Evolutionary conservation across 2,888 invertebrate species (phyloP).

Genomic region (Meteorus colon): DNA sequence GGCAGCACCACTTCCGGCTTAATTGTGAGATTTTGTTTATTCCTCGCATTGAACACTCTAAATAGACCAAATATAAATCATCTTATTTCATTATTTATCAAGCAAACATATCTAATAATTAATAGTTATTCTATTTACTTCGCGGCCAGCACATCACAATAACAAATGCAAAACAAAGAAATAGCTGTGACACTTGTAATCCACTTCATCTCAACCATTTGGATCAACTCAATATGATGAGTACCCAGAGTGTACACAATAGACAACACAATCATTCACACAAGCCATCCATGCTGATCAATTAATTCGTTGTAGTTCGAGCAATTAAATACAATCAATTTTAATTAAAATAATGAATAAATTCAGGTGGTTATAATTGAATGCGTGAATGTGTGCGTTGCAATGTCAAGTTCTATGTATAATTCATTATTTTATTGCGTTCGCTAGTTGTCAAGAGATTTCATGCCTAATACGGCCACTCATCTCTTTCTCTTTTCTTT

Average conservation of each 20-base stretch:
- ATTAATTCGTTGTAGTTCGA: slow-evolving; percentile 57
- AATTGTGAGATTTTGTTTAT: slow-evolving; percentile 72
- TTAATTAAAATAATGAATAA: slow-evolving; percentile 58
- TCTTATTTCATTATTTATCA: not conserved
- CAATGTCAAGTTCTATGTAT: slow-evolving; percentile 4
- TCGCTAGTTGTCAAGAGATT: not conserved
- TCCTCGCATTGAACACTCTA: slow-evolving; percentile 55
- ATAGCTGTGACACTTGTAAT: slow-evolving; percentile 53
- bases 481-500: slow-evolving; percentile 6
- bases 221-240: slow-evolving; percentile 49
- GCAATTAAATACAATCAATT: slow-evolving; percentile 61
- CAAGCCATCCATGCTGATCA: slow-evolving; percentile 58
- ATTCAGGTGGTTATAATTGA: slow-evolving; percentile 49
- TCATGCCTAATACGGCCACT: not conserved
- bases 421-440: not conserved
- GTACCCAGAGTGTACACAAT: slow-evolving; percentile 42
- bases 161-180: slow-evolving; percentile 50
- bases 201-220: slow-evolving; percentile 60
- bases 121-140: slow-evolving; percentile 35
- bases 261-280: slow-evolving; percentile 32
- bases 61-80: not conserved
- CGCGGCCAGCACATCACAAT: slow-evolving; percentile 3
- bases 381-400: not conserved
- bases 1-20: slow-evolving; percentile 82
- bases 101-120: not conserved